phyloP scores from a whole-genome alignment of 2,113 vertebrate genomes.

The Chloebia gouldiae region DNA sequence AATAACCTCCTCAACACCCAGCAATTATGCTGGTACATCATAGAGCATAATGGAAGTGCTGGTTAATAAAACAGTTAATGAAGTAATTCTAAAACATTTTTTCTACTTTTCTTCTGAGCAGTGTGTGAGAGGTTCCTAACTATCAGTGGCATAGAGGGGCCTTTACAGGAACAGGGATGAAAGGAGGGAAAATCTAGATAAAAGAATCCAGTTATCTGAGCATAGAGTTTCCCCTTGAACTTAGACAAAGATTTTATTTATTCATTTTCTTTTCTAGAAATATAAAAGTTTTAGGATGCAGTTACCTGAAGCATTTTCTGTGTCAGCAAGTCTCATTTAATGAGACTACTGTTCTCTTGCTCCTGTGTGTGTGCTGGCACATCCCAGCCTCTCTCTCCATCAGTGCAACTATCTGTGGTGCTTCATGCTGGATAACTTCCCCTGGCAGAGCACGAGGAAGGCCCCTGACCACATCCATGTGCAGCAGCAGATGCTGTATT shows the following conservation, averaged over 20 bases:
- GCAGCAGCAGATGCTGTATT: neutral
- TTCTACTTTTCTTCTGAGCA: neutral
- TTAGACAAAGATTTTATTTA: neutral
- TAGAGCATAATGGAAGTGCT: neutral
- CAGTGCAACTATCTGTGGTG: neutral
- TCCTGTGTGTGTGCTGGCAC: neutral
- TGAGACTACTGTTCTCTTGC: neutral
- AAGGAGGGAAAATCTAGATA: neutral
- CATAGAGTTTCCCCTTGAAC: neutral
- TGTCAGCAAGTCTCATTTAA: neutral
- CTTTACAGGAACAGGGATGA: neutral
- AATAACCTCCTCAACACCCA: neutral
- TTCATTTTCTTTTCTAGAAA: neutral
- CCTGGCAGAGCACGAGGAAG: neutral
- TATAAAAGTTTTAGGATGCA: neutral
- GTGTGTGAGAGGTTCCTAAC: neutral
- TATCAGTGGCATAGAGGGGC: neutral
- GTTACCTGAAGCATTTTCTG: neutral
- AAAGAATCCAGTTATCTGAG: neutral
- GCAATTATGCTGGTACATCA: neutral
- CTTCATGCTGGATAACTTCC: neutral
- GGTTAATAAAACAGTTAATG: neutral
- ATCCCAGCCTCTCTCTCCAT: neutral
- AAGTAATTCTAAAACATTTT: neutral
- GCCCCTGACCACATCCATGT: fast-evolving